phyloP scores from a whole-genome alignment of 2,797 vertebrate genomes.

The Pseudopleuronectes americanus region DNA sequence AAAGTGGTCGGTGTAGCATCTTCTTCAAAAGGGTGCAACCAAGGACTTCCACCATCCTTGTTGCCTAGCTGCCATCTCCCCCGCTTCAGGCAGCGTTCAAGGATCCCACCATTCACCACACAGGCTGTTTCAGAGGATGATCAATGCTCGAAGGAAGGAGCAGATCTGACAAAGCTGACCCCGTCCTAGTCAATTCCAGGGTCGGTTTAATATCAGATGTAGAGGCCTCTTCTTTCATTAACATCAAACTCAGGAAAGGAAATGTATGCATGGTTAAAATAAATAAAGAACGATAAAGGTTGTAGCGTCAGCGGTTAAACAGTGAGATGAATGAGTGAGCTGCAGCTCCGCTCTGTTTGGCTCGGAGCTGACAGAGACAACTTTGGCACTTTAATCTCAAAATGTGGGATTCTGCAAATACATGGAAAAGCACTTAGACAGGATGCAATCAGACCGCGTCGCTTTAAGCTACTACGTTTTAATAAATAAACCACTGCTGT shows the following conservation, averaged over 20 bases:
- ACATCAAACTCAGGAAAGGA: constrained; percentile 1
- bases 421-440: constrained; percentile 31
- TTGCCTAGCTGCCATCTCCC: constrained; percentile 78
- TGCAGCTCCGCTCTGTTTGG: neutral
- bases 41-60: constrained; percentile 54
- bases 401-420: constrained; percentile 24
- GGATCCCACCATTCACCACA: constrained; percentile 29
- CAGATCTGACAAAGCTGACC: constrained; percentile 9
- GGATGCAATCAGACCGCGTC: neutral
- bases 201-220: constrained; percentile 2
- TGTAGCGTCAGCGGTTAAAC: neutral
- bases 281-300: neutral
- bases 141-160: constrained; percentile 24
- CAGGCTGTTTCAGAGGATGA: constrained; percentile 29
- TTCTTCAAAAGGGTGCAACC: constrained; percentile 42
- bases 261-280: neutral
- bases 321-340: constrained; percentile 18
- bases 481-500: neutral
- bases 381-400: constrained; percentile 10
- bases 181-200: constrained; percentile 15
- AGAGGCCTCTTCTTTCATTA: constrained; percentile 18
- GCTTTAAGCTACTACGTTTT: neutral
- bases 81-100: constrained; percentile 50
- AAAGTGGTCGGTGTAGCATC: constrained; percentile 14
- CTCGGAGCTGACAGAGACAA: constrained; percentile 15